These are phyloP conservation scores for Rhegmatorhina hoffmannsi DNA, from an alignment of 2,113 vertebrate genomes.

Conservation along the genomic window DNA sequence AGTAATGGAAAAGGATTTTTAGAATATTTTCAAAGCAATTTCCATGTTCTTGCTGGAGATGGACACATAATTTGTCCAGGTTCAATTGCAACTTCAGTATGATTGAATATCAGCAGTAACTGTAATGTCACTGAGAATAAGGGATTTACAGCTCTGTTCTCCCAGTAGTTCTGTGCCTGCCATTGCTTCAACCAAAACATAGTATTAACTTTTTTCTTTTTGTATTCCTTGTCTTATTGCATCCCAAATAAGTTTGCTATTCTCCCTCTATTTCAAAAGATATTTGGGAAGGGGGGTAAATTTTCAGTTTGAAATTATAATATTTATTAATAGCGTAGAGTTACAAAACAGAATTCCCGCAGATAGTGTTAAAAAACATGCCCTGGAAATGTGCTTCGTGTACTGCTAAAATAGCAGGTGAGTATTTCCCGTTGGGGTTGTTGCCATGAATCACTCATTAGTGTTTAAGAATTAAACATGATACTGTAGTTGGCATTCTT, in stretches of 20 bases:
- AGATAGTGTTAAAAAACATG: neutral
- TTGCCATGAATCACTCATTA: constrained; percentile 41
- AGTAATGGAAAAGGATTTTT: neutral
- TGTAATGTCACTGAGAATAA: neutral
- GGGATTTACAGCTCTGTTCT: neutral
- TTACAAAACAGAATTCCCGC: constrained; percentile 7
- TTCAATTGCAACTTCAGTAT: neutral
- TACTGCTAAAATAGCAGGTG: constrained; percentile 36
- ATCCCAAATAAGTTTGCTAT: neutral
- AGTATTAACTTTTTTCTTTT: neutral
- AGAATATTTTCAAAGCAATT: neutral
- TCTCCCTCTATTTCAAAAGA: neutral
- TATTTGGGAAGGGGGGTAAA: neutral
- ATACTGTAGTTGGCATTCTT: constrained; percentile 26
- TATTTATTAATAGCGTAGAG: constrained; percentile 8
- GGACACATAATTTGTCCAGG: neutral
- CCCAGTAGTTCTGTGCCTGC: neutral
- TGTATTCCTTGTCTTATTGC: neutral
- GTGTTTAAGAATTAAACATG: constrained; percentile 44
- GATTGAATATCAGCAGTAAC: neutral
- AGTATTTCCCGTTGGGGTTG: constrained; percentile 48
- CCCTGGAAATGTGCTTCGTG: neutral
- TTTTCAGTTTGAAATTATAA: neutral
- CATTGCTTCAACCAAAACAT: neutral
- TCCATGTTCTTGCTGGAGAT: neutral